Base-by-base conservation (phyloP, 2,888 invertebrate species). In the Maniola hyperantus region DNA sequence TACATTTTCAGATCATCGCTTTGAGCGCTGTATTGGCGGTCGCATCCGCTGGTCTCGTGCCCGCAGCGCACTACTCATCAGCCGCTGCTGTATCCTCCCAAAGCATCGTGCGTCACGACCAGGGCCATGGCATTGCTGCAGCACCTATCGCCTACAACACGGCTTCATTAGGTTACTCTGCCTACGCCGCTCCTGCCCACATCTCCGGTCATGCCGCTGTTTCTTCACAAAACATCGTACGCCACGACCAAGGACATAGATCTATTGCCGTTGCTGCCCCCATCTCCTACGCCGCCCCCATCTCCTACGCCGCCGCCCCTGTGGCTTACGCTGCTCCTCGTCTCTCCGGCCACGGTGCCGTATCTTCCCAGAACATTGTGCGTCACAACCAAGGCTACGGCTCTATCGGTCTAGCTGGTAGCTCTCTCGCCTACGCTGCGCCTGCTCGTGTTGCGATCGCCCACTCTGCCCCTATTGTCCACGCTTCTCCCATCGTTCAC, bases 21-120 rank as follows among this genome's bases (percentile, higher is more conserved):
- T 48, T 92, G 74, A 80, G 86, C 80, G 86, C 88, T 65, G 76
- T 91, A 66, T 72, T 91, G 76, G 88, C 89, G 62, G 83, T 93
- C 53, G 83, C 91, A 34, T 72, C 81, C 53, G 89, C 89, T n/a
- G 87, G 87, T 50, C 82, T 89, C 53, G 72, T 90, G 68, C 81
- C 87, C 2, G 77, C 76, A 64, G 73, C 93, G 15, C 78, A 81
- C 51, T 91, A 91, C 76, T 86, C 88, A 72, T 82, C 88, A 34
- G 75, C 83, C 0, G 84, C 87, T 8, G 83, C 77, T 0, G 88
- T 88, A 5, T 87, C 89, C 34, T 79, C 91, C 15, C 93, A 93
- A 73, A 87, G 86, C 76, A 83, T 84, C 44, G 77, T 82, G 64
- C 84, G 74, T 46, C 83, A 79, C 73, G 83, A 80, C 72, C 77